These are phyloP conservation scores for Pteronura brasiliensis DNA, from an alignment of 2,113 vertebrate species.

Conservation along the genomic window DNA sequence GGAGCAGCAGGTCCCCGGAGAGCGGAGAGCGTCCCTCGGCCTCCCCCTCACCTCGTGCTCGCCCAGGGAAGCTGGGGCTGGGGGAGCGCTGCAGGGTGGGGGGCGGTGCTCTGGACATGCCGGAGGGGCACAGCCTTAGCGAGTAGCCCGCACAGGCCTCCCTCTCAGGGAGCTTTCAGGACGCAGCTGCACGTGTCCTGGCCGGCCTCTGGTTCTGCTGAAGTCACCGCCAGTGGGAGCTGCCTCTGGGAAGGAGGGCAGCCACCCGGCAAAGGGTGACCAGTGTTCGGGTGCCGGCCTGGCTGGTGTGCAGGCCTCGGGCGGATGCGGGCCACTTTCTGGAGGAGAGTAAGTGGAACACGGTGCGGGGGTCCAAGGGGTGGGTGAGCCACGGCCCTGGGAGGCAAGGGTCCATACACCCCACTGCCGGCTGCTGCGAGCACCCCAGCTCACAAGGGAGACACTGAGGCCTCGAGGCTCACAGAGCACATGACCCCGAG, in stretches of 20 bases:
- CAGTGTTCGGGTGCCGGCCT: fast-evolving
- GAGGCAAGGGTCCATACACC: fast-evolving
- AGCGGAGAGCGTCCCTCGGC: fast-evolving
- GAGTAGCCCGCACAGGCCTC: background rate
- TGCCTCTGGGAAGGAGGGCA: fast-evolving
- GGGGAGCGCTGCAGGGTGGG: no score
- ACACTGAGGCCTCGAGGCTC: background rate
- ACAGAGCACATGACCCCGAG: fast-evolving
- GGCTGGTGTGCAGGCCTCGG: background rate
- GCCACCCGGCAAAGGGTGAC: fast-evolving
- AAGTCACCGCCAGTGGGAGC: fast-evolving
- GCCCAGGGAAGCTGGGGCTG: fast-evolving
- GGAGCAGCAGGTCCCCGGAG: fast-evolving
- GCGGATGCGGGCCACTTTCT: fast-evolving
- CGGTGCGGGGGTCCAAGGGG: background rate
- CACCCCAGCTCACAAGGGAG: background rate
- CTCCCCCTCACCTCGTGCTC: background rate
- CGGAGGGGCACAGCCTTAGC: background rate
- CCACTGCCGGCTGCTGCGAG: fast-evolving
- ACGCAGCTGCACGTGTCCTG: background rate
- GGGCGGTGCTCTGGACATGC: background rate
- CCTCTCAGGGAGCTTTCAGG: background rate
- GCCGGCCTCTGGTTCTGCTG: background rate
- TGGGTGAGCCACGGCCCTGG: fast-evolving
- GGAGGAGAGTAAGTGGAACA: background rate